Conservation (phyloP, 2,888 invertebrate genomes). For the Osmoderma eremita region DNA sequence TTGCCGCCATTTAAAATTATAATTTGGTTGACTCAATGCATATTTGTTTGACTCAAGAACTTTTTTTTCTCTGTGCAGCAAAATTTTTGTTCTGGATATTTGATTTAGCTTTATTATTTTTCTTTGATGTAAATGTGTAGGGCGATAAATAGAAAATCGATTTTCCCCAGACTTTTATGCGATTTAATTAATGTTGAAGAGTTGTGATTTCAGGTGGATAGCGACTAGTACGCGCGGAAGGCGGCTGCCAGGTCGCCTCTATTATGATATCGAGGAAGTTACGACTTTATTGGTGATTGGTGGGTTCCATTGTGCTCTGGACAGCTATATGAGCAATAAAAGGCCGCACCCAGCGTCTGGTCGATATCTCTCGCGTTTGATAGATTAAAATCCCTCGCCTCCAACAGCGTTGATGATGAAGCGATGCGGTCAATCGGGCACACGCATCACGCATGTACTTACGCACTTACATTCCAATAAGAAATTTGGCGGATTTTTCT, state of each 20-base stretch:
- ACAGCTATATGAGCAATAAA: constrained; percentile 60
- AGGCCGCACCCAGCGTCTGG: constrained; percentile 56
- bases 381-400: constrained; percentile 56
- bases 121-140: neutral
- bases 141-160: constrained; percentile 16
- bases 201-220: constrained; percentile 32
- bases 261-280: constrained; percentile 61
- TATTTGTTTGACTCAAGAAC: too few relatives aligned
- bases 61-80: too few relatives aligned
- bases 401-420: constrained; percentile 2
- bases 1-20: too few relatives aligned
- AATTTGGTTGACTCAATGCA: too few relatives aligned
- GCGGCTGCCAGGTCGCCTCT: constrained; percentile 19
- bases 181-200: constrained; percentile 39
- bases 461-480: too few relatives aligned
- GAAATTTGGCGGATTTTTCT: too few relatives aligned
- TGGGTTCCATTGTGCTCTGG: constrained; percentile 52
- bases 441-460: neutral
- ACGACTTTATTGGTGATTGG: constrained; percentile 62
- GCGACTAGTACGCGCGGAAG: neutral
- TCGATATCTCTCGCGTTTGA: constrained; percentile 57
- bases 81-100: too few relatives aligned
- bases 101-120: neutral
- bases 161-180: constrained; percentile 21
- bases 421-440: neutral